Evolutionary conservation across 2,888 invertebrate species (phyloP), one percentile per base, ranked within the genome.

Genomic region (Dryadula phaetusa): DNA sequence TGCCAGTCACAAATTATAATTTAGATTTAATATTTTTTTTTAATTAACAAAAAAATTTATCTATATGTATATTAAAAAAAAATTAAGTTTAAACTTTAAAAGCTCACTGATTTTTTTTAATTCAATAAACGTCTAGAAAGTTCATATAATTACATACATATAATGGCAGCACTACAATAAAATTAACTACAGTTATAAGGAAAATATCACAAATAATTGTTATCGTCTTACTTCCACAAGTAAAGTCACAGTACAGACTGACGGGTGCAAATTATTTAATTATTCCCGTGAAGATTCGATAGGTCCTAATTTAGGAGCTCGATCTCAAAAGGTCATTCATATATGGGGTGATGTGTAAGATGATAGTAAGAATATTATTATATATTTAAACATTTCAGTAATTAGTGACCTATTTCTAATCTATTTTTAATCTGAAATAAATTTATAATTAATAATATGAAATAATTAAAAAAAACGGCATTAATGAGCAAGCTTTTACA

Each of bases 221-320:
- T 62, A 53, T 46, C 54, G 52, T 42, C 20, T 52, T 32, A 28
- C 28, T 56, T 70, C 71, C 62, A 66, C 69, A 74, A 72, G 63
- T 71, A 73, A 64, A 71, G 72, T 64, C 70, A 69, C 70, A 58
- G 69, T 62, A 68, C 62, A 66, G 70, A 76, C 76, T 76, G 74
- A 66, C 49, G 52, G 64, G 71, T 71, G 71, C 68, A 71, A 71
- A 71, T 73, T 71, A 71, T 73, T 70, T 73, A 73, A 73, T 73
- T 73, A 73, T 68, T 60, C 64, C 67, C 61, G 67, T 66, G 65
- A 70, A 64, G 67, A 67, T 67, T 70, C 70, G 71, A 72, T 87
- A 80, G 75, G 71, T 77, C 76, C 79, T 82, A 84, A 80, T 79
- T 79, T 76, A 77, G 72, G 79, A 77, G 77, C 77, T 72, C 72